These are phyloP conservation scores for Archegozetes longisetosus DNA, from an alignment of 1,140 invertebrate genomes.

Conservation along the genomic window DNA sequence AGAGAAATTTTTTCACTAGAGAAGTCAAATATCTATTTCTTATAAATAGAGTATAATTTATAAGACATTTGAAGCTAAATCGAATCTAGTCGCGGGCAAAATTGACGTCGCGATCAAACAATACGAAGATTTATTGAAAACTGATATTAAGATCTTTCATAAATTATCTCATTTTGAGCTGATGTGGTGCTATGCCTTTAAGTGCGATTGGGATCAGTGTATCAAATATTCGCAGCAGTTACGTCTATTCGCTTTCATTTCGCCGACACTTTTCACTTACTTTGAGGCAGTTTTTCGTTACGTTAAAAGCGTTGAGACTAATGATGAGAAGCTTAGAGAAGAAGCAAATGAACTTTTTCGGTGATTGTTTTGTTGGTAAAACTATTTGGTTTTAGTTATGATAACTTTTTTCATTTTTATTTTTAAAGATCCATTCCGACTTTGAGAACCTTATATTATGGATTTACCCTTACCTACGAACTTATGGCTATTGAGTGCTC, in stretches of 20 bases:
- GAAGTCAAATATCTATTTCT: neutral
- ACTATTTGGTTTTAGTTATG: neutral
- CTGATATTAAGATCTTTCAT: neutral
- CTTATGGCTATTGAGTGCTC: neutral
- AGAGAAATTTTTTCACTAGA: neutral
- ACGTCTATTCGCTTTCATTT: neutral
- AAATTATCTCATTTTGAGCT: neutral
- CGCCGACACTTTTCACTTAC: neutral
- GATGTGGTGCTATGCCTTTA: neutral
- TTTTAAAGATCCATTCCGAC: neutral
- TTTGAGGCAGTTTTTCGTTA: neutral
- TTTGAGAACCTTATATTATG: neutral
- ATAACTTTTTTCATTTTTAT: neutral
- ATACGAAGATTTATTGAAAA: neutral
- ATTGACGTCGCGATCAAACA: neutral
- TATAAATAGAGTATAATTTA: neutral
- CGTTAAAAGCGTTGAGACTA: neutral
- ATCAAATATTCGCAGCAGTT: neutral
- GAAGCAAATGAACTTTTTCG: neutral
- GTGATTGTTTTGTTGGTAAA: neutral
- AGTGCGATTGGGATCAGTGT: neutral
- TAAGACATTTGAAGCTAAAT: neutral
- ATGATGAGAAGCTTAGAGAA: neutral
- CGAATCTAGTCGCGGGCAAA: neutral
- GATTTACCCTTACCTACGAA: neutral